These are phyloP conservation scores for Adelosebastes latens DNA, from an alignment of 2,797 vertebrate species.

Conservation along the genomic window DNA sequence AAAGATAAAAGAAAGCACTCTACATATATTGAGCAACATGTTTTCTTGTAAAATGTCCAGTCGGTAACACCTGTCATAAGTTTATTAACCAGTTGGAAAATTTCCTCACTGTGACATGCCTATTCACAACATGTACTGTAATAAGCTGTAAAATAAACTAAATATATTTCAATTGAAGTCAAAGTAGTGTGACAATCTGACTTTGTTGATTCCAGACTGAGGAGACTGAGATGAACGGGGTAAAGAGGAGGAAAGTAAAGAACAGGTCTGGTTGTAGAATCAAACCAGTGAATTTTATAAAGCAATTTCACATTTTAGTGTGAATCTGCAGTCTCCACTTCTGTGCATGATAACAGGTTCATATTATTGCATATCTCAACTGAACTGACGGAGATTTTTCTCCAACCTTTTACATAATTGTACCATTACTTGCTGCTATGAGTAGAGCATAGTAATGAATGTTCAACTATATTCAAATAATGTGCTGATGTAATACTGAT, in stretches of 20 bases:
- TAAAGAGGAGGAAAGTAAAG: background rate
- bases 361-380: background rate
- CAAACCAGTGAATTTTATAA: conserved; percentile 17
- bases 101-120: no score
- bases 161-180: background rate
- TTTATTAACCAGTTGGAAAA: no score
- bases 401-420: conserved; percentile 22
- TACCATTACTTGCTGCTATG: conserved; percentile 2
- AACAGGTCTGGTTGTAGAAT: background rate
- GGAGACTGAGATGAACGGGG: background rate
- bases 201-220: background rate
- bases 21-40: no score
- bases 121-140: background rate
- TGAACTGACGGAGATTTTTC: background rate
- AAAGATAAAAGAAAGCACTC: no score
- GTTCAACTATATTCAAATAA: background rate
- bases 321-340: conserved; percentile 10
- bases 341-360: conserved; percentile 8
- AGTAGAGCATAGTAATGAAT: conserved; percentile 8
- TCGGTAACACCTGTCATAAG: no score
- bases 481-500: background rate
- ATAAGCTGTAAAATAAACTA: background rate
- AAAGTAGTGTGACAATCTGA: background rate
- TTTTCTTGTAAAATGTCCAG: no score
- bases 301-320: background rate